Evolutionary conservation across 2,113 vertebrate species (phyloP).

Genomic region (Hystrix cristata): DNA sequence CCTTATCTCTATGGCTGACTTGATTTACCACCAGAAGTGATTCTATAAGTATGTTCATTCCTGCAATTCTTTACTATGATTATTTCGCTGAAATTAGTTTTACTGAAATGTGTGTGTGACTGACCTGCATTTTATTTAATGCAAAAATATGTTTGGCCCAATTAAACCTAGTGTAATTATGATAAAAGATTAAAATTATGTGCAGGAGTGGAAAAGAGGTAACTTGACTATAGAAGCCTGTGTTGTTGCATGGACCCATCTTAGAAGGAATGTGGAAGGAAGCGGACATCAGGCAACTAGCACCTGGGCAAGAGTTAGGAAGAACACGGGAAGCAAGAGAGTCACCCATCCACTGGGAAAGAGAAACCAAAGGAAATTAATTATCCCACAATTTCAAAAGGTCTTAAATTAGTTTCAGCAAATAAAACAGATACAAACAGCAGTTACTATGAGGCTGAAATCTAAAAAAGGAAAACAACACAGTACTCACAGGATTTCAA

Average conservation of each 20-base stretch:
- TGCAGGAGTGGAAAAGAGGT: background rate
- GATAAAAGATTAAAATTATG: background rate
- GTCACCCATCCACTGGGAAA: background rate
- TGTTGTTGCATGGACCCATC: accelerated
- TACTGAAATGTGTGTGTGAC: background rate
- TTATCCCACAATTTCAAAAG: background rate
- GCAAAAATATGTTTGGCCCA: background rate
- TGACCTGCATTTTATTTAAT: background rate
- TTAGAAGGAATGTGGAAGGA: background rate
- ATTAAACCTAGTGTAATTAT: background rate
- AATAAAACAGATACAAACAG: background rate
- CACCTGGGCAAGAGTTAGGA: background rate
- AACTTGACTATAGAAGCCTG: background rate
- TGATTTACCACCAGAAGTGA: background rate
- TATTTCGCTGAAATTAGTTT: background rate
- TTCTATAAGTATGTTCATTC: background rate
- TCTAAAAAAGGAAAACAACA: background rate
- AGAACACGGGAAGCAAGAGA: background rate
- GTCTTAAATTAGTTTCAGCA: background rate
- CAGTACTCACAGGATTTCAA: background rate
- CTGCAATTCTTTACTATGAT: background rate
- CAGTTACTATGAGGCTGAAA: background rate
- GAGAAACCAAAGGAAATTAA: background rate
- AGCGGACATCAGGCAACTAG: background rate
- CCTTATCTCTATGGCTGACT: background rate